Conservation (phyloP, 2,113 vertebrate species). For the Gavia stellata region DNA sequence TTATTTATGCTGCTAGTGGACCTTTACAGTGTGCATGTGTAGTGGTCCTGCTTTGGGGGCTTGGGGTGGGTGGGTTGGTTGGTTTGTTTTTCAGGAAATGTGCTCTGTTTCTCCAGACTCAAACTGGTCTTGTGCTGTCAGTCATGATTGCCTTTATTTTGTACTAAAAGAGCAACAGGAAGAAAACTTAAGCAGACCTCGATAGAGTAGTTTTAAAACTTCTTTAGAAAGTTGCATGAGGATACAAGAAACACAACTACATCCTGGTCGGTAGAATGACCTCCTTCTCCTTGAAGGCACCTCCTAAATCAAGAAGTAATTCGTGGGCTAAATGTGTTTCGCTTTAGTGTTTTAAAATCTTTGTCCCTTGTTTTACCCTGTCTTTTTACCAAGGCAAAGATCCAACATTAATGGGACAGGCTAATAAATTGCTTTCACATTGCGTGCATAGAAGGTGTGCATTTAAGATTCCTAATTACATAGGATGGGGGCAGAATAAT, state of each 20-base stretch:
- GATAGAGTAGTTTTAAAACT: background rate
- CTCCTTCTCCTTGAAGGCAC: background rate
- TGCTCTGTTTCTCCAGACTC: background rate
- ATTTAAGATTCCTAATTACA: background rate
- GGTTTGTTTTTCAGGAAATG: background rate
- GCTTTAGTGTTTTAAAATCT: background rate
- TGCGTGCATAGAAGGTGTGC: background rate
- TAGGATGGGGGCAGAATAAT: background rate
- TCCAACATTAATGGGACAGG: background rate
- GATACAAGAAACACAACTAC: background rate
- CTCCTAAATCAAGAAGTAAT: background rate
- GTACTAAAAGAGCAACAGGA: background rate
- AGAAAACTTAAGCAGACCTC: background rate
- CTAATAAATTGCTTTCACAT: background rate
- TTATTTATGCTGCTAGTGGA: background rate
- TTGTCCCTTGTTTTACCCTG: background rate
- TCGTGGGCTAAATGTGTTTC: background rate
- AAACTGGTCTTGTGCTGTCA: background rate
- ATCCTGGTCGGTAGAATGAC: background rate
- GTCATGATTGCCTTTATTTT: background rate
- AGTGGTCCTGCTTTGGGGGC: background rate
- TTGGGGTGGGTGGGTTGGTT: background rate
- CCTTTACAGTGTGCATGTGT: background rate
- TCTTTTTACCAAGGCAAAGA: background rate
- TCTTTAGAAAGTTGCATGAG: background rate